These are phyloP conservation scores for Patagioenas fasciata DNA, from an alignment of 2,113 vertebrate genomes.

Conservation along the genomic window DNA sequence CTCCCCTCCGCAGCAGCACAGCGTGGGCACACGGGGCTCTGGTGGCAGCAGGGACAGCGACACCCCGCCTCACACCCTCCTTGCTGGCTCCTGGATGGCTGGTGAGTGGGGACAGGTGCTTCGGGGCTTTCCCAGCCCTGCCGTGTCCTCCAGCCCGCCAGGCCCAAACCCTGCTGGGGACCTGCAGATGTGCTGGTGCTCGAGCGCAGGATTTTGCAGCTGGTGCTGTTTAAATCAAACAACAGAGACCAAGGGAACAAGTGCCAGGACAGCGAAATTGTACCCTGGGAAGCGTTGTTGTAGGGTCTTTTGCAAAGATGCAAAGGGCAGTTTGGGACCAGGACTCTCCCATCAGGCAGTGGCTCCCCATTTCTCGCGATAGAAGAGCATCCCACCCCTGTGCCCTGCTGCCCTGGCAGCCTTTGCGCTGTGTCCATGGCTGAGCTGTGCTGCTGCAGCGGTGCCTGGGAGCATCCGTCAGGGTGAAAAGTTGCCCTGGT, in stretches of 20 bases:
- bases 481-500: too few species aligned
- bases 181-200: background rate
- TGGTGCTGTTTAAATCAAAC: rapidly evolving
- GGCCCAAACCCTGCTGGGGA: background rate
- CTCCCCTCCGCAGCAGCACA: background rate
- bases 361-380: rapidly evolving
- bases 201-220: background rate
- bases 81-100: background rate
- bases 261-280: background rate
- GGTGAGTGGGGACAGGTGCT: background rate
- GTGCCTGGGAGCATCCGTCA: rapidly evolving
- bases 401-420: background rate
- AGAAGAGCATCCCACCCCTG: background rate
- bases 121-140: background rate
- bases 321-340: background rate
- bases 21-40: rapidly evolving
- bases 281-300: rapidly evolving
- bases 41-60: rapidly evolving
- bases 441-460: rapidly evolving
- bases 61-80: background rate
- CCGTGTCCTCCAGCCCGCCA: too few species aligned
- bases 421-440: rapidly evolving
- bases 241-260: background rate
- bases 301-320: background rate
- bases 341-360: background rate